A percentile compares a stretch with the other conserved stretches of the same genome.
These are phyloP conservation scores for Lepidonotus clava DNA, from an alignment of 2,888 invertebrate genomes.

Conservation along the genomic window DNA sequence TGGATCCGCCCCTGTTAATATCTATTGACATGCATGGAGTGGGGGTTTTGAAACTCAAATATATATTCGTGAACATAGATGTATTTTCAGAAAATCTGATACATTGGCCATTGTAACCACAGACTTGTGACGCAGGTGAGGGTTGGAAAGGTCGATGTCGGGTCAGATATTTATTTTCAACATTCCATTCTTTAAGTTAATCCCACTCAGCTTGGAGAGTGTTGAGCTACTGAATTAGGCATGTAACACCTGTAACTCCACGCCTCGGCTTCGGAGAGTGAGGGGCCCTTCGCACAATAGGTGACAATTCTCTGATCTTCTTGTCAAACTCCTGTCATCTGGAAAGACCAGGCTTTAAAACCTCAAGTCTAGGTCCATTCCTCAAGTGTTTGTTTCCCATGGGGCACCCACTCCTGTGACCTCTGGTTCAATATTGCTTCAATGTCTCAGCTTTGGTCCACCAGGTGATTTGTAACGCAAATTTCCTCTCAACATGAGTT, in stretches of 20 bases:
- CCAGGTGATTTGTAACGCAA: constrained; percentile 15
- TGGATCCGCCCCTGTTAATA: no score
- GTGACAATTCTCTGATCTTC: neutral
- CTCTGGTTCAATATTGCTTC: neutral
- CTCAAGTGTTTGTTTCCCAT: constrained; percentile 19
- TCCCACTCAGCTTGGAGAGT: neutral
- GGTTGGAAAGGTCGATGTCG: no score
- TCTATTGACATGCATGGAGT: no score
- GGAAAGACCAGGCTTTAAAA: neutral
- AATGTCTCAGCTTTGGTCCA: neutral
- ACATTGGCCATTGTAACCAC: no score
- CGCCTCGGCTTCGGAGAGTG: neutral
- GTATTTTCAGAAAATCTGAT: no score
- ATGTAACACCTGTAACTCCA: neutral
- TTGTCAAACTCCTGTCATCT: neutral
- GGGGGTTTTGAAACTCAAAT: no score
- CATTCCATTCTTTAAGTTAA: neutral
- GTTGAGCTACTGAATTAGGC: neutral
- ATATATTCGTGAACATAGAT: neutral
- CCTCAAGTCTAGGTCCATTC: neutral
- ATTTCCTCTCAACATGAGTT: neutral
- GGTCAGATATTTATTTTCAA: no score
- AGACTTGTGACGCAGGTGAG: no score
- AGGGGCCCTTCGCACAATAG: neutral
- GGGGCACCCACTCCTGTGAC: neutral